Evolutionary conservation across 2,797 vertebrate species (phyloP).

Genomic region (Hemitrygon akajei): DNA sequence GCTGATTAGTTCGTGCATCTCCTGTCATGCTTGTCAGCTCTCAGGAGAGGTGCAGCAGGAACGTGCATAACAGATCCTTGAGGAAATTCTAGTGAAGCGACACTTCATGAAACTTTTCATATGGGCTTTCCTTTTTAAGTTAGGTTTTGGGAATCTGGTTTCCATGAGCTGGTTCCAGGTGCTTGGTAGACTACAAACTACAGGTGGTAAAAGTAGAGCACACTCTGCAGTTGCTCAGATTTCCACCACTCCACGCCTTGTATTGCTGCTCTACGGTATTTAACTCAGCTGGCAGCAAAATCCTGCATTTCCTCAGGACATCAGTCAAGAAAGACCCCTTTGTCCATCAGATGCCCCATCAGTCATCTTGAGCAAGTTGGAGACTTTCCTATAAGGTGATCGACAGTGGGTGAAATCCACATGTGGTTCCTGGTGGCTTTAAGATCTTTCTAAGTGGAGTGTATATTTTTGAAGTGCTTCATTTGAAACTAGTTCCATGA

Average conservation of each 20-base stretch:
- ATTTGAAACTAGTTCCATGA: neutral
- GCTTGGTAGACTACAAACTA: neutral
- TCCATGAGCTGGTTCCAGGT: neutral
- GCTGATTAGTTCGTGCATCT: no score
- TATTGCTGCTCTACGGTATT: neutral
- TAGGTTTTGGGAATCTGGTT: neutral
- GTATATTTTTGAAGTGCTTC: neutral
- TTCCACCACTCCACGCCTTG: neutral
- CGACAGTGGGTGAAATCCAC: neutral
- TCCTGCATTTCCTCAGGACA: neutral
- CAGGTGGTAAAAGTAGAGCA: neutral
- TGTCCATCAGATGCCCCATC: neutral
- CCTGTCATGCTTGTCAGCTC: no score
- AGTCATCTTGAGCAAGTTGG: neutral
- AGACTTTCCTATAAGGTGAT: neutral
- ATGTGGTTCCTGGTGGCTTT: neutral
- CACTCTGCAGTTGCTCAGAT: neutral
- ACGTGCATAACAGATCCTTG: neutral
- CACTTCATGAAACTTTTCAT: neutral
- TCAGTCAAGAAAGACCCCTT: neutral
- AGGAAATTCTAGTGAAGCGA: neutral
- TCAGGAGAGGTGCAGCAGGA: neutral
- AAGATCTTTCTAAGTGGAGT: neutral
- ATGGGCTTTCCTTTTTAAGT: neutral
- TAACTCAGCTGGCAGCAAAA: slow-evolving; percentile 19